Evolutionary conservation across 2,113 vertebrate species (phyloP).

Genomic region (Procapra przewalskii): DNA sequence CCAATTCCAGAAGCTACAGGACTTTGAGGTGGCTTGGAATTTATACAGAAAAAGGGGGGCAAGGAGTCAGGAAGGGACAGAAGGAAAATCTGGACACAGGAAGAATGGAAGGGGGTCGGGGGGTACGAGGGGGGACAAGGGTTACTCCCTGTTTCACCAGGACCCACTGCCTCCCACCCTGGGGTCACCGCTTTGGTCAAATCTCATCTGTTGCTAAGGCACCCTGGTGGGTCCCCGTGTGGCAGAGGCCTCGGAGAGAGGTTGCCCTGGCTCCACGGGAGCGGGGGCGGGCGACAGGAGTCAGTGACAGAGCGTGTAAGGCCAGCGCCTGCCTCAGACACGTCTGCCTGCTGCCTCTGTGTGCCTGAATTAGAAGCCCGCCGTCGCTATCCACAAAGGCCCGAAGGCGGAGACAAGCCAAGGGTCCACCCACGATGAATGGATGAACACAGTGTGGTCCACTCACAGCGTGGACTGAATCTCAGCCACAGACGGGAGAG

Average conservation of each 20-base stretch:
- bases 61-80: not conserved
- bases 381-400: not conserved
- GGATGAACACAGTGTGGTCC: not conserved
- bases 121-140: fast-evolving
- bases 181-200: not conserved
- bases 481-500: not conserved
- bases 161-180: not conserved
- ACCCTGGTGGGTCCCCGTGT: too few relatives aligned
- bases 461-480: not conserved
- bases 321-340: not conserved
- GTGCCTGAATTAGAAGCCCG: not conserved
- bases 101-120: not conserved
- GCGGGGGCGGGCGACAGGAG: not conserved
- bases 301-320: not conserved
- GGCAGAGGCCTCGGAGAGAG: not conserved
- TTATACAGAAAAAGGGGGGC: not conserved
- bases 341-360: not conserved
- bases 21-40: not conserved
- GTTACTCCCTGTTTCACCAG: not conserved
- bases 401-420: not conserved
- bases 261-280: not conserved
- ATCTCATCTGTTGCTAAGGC: not conserved
- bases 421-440: not conserved
- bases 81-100: not conserved
- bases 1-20: not conserved